A percentile compares a stretch with the other conserved stretches of the same genome.
Conservation (phyloP, 1,140 invertebrate genomes). For the Brachionus manjavacas region DNA sequence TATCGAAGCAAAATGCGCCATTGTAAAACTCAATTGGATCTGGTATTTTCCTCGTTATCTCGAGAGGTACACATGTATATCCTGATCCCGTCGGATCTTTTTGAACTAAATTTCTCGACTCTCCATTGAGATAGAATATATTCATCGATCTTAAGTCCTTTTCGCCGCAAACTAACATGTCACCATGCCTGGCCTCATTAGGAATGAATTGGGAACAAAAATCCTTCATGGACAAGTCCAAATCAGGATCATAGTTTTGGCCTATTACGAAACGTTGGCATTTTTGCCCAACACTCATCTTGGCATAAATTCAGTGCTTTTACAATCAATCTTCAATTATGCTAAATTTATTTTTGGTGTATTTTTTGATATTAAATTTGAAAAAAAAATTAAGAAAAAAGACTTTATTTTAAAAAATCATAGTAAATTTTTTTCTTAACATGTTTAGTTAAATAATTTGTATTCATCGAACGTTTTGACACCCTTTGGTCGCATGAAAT, state of each 20-base stretch:
- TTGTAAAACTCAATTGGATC: conserved; percentile 18
- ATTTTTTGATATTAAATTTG: neutral
- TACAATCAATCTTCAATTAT: neutral
- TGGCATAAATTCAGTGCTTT: neutral
- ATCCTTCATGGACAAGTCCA: neutral
- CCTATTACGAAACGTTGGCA: neutral
- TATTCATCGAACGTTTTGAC: conserved; percentile 26
- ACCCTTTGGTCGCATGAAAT: conserved; percentile 35
- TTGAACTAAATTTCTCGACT: neutral
- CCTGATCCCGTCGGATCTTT: conserved; percentile 17
- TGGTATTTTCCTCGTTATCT: neutral
- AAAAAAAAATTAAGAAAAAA: neutral
- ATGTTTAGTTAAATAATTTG: conserved; percentile 9
- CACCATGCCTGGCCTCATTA: neutral
- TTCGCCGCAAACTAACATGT: conserved; percentile 15
- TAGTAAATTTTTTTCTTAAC: neutral
- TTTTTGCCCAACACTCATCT: neutral
- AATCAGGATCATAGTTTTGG: neutral
- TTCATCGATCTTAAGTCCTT: conserved; percentile 33
- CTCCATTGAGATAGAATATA: conserved; percentile 1
- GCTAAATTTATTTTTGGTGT: neutral
- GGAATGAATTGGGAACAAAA: neutral
- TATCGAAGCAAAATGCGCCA: neutral
- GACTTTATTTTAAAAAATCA: neutral
- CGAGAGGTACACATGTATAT: conserved; percentile 6